These are phyloP conservation scores for Syncerus caffer DNA, from an alignment of 2,797 vertebrate species.

Conservation along the genomic window DNA sequence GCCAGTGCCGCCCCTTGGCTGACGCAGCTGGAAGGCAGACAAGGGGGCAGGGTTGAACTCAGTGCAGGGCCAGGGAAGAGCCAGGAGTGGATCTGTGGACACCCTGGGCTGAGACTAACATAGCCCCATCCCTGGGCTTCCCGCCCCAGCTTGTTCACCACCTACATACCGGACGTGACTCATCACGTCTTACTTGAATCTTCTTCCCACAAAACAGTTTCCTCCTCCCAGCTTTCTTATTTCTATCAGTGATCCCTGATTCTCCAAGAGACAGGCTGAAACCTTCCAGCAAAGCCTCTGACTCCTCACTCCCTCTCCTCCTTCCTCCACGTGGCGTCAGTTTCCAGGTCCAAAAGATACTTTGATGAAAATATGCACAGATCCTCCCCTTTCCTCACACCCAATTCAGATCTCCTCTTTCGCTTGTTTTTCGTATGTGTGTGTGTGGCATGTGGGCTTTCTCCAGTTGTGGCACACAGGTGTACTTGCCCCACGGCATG, in stretches of 20 bases:
- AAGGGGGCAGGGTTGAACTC: background rate
- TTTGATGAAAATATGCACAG: background rate
- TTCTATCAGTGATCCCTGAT: background rate
- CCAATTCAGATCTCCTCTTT: background rate
- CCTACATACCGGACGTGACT: background rate
- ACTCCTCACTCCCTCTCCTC: background rate
- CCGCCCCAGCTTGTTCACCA: background rate
- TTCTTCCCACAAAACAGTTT: background rate
- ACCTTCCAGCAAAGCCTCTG: background rate
- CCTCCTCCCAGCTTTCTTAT: background rate
- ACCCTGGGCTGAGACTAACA: background rate
- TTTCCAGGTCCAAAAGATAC: background rate
- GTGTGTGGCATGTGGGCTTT: background rate
- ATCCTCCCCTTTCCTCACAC: background rate
- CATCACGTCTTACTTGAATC: background rate
- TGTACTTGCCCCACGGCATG: background rate
- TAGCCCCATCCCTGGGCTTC: background rate
- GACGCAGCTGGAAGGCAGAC: background rate
- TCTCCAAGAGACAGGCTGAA: background rate
- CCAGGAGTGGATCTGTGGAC: background rate
- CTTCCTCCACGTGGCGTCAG: background rate
- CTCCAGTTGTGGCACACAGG: background rate
- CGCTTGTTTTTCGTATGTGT: background rate
- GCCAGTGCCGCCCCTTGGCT: background rate
- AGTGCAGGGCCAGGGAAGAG: background rate